phyloP scores from a whole-genome alignment of 2,888 invertebrate genomes.

The Norana najaformis region DNA sequence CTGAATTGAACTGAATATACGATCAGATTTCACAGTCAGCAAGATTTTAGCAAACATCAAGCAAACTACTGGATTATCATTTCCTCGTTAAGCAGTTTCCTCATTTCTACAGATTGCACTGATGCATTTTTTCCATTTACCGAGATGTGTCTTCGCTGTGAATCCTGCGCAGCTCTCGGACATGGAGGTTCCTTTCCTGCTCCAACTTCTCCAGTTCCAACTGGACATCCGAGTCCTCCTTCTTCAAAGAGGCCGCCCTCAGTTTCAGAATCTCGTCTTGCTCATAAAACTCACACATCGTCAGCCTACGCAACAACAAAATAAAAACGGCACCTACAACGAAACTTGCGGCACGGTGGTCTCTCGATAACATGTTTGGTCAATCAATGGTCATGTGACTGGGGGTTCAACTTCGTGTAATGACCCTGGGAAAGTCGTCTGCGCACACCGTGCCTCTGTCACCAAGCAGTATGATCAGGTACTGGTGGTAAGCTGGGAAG shows the following conservation, averaged over 20 bases:
- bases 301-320: slow-evolving; percentile 34
- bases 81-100: not conserved
- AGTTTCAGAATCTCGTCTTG: slow-evolving; percentile 95
- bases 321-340: not conserved
- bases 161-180: slow-evolving; percentile 96
- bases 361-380: too few species aligned
- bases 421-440: too few species aligned
- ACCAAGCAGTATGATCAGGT: too few species aligned
- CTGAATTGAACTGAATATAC: too few species aligned
- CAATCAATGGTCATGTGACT: too few species aligned
- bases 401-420: too few species aligned
- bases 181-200: slow-evolving; percentile 94
- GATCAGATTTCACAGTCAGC: too few species aligned
- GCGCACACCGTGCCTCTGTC: too few species aligned
- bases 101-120: too few species aligned
- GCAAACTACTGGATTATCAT: not conserved
- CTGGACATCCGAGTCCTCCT: slow-evolving; percentile 97
- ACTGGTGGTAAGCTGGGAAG: too few species aligned
- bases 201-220: slow-evolving; percentile 98
- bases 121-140: slow-evolving; percentile 41
- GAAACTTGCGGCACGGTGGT: too few species aligned
- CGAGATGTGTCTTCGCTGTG: slow-evolving; percentile 95
- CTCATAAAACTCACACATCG: slow-evolving; percentile 44
- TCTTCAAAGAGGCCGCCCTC: slow-evolving; percentile 93
- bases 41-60: too few species aligned